Conservation (phyloP, 2,113 vertebrate genomes). For the Etheostoma cragini region DNA sequence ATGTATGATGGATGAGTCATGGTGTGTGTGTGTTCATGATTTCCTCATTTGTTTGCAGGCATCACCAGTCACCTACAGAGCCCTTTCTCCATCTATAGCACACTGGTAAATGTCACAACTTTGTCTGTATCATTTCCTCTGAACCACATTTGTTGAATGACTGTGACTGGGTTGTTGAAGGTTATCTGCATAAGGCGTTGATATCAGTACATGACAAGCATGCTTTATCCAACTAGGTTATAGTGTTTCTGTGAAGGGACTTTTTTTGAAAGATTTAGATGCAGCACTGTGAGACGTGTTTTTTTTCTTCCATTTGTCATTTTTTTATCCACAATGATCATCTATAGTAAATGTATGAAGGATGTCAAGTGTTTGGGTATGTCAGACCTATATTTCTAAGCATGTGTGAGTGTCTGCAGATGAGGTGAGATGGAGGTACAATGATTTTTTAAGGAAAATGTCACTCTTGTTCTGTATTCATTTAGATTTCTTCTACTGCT, state of each 20-base stretch:
- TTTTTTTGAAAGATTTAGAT: conserved; percentile 20
- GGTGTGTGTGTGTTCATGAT: conserved; percentile 44
- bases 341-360: not conserved
- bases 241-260: not conserved
- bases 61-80: conserved; percentile 27
- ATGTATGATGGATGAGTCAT: conserved; percentile 50
- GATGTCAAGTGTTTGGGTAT: conserved; percentile 3
- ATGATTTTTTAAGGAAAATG: conserved; percentile 28
- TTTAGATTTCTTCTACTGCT: conserved; percentile 3
- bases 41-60: conserved; percentile 53
- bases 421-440: conserved; percentile 16
- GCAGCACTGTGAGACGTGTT: not conserved
- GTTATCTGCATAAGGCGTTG: conserved; percentile 23
- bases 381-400: conserved; percentile 22
- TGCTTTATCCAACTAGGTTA: not conserved
- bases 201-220: not conserved
- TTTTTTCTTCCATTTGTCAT: conserved; percentile 31
- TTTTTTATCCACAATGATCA: conserved; percentile 9
- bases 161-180: conserved; percentile 12
- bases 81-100: not conserved
- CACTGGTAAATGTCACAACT: conserved; percentile 31
- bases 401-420: conserved; percentile 32
- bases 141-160: conserved; percentile 19
- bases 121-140: conserved; percentile 19
- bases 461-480: conserved; percentile 3